A percentile compares a stretch with the other conserved stretches of the same genome.
Evolutionary conservation across 2,888 invertebrate genomes (phyloP).

Genomic region (Eupithecia vulgata): DNA sequence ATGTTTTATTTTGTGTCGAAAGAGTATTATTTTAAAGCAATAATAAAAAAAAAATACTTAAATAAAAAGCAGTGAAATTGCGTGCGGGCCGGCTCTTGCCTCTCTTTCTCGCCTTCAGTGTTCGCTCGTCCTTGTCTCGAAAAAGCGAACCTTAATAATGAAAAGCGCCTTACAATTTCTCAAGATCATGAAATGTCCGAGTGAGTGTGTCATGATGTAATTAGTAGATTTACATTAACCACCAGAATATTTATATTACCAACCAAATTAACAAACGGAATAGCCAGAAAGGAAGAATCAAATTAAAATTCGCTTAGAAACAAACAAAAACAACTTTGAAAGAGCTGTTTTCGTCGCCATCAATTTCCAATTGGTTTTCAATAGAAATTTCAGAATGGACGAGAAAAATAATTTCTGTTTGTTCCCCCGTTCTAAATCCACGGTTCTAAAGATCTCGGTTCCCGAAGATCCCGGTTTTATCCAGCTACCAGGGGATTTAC

Average conservation of each 20-base stretch:
- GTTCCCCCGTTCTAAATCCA: slow-evolving; percentile 53
- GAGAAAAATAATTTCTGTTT: slow-evolving; percentile 56
- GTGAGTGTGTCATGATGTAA: too few species aligned
- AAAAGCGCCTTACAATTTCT: too few species aligned
- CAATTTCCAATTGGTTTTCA: slow-evolving; percentile 23
- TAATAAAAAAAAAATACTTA: too few species aligned
- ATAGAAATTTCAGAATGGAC: slow-evolving; percentile 26
- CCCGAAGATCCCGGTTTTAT: slow-evolving; percentile 53
- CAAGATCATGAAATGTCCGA: too few species aligned
- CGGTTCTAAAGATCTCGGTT: slow-evolving; percentile 51
- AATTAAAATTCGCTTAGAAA: not conserved
- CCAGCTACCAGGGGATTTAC: slow-evolving; percentile 58
- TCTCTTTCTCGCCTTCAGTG: too few species aligned
- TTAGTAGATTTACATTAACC: too few species aligned
- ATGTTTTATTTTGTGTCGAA: too few species aligned
- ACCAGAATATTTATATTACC: not conserved
- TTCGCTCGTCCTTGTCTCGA: too few species aligned
- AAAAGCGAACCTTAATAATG: too few species aligned
- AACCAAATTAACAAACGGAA: not conserved
- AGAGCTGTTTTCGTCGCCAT: slow-evolving; percentile 1
- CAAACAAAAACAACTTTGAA: not conserved
- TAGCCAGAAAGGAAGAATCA: not conserved
- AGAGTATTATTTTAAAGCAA: too few species aligned
- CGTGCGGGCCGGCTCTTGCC: too few species aligned
- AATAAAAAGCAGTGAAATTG: too few species aligned